These are phyloP conservation scores for Drosophila parthenogenetica DNA, from an alignment of 2,888 invertebrate species.

Conservation along the genomic window DNA sequence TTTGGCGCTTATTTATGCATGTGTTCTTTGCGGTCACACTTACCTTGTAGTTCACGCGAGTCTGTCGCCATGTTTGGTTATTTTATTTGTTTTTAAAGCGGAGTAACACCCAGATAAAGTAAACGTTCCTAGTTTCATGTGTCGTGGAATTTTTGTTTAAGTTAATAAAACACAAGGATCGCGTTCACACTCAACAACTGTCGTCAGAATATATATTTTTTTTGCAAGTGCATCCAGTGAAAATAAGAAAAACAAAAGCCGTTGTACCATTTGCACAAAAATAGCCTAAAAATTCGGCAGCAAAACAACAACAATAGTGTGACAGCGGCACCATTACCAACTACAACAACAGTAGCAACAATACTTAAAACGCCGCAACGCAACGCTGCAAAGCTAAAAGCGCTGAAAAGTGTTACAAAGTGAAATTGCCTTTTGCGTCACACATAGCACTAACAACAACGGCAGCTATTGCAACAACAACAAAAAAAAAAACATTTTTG, in stretches of 20 bases:
- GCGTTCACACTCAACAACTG: slow-evolving; percentile 19
- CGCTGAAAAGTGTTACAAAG: slow-evolving; percentile 63
- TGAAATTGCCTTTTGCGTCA: slow-evolving; percentile 81
- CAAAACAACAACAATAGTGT: slow-evolving; percentile 31
- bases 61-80: slow-evolving; percentile 67
- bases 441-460: slow-evolving; percentile 34
- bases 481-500: slow-evolving; percentile 33
- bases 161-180: slow-evolving; percentile 28
- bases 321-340: slow-evolving; percentile 39
- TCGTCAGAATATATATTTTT: slow-evolving; percentile 32
- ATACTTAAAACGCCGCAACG: slow-evolving; percentile 58
- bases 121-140: slow-evolving; percentile 37
- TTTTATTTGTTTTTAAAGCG: slow-evolving; percentile 65
- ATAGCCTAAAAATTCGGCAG: slow-evolving; percentile 51
- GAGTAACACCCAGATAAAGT: slow-evolving; percentile 34
- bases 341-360: slow-evolving; percentile 28
- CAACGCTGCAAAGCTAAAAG: slow-evolving; percentile 43
- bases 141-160: slow-evolving; percentile 42
- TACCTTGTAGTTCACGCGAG: slow-evolving; percentile 60
- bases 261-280: slow-evolving; percentile 49
- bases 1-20: slow-evolving; percentile 13
- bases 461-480: slow-evolving; percentile 20
- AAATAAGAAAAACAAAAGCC: slow-evolving; percentile 12
- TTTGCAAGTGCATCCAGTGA: slow-evolving; percentile 53
- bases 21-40: slow-evolving; percentile 30